A percentile compares a stretch with the other conserved stretches of the same genome.
Evolutionary conservation across 2,888 invertebrate species (phyloP).

Genomic region (Hololepta plana): DNA sequence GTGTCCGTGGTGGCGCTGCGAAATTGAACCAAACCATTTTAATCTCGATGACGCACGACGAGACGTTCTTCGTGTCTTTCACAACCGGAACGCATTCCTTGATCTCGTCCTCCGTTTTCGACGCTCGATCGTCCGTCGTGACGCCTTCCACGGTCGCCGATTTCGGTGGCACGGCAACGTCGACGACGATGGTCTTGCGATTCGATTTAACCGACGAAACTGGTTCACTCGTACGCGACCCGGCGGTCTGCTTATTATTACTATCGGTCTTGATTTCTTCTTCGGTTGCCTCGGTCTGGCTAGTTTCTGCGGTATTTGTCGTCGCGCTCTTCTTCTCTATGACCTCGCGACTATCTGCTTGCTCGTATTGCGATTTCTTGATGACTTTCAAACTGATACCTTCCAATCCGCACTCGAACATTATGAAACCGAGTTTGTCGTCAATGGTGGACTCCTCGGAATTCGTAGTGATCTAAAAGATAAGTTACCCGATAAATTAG

Average conservation of each 20-base stretch:
- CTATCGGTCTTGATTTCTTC: slow-evolving; percentile 3
- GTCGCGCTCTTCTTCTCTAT: slow-evolving; percentile 6
- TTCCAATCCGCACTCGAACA: slow-evolving; percentile 93
- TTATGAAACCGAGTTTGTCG: slow-evolving; percentile 72
- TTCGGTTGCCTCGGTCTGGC: slow-evolving; percentile 4
- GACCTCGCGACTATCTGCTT: slow-evolving; percentile 18
- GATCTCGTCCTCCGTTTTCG: slow-evolving; percentile 9
- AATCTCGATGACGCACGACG: slow-evolving; percentile 75
- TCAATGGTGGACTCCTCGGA: slow-evolving; percentile 35
- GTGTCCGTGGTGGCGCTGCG: slow-evolving; percentile 88
- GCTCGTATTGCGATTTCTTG: slow-evolving; percentile 60
- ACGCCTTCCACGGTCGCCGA: background rate
- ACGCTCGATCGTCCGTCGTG: slow-evolving; percentile 2
- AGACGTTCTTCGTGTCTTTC: slow-evolving; percentile 56
- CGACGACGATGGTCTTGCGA: no score
- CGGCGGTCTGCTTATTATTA: background rate
- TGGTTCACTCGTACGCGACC: background rate
- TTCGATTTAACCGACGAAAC: no score
- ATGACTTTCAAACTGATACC: slow-evolving; percentile 67
- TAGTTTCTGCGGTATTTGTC: slow-evolving; percentile 6
- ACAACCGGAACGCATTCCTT: slow-evolving; percentile 18
- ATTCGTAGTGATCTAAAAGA: no score
- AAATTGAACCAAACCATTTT: slow-evolving; percentile 94
- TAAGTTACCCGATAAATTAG: no score
- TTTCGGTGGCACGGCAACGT: no score